Evolutionary conservation across 2,113 vertebrate genomes (phyloP).

Genomic region (Okapia johnstoni): DNA sequence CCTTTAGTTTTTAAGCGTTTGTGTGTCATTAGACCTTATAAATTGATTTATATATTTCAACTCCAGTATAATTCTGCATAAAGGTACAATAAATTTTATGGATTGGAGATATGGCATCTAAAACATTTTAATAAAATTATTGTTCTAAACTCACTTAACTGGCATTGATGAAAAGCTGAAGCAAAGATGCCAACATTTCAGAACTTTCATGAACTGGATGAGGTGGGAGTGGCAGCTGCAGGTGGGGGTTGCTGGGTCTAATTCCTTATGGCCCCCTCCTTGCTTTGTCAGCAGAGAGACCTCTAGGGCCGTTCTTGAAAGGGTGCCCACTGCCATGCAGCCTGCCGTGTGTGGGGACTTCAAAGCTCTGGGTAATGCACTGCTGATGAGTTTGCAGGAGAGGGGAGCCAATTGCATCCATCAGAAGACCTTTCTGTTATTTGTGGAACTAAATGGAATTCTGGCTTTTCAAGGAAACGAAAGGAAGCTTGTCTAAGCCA

Average conservation of each 20-base stretch:
- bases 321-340: neutral
- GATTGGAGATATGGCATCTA: conserved; percentile 86
- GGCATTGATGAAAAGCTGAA: conserved; percentile 59
- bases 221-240: neutral
- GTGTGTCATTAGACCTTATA: conserved; percentile 88
- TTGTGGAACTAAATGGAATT: neutral
- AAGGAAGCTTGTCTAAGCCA: neutral
- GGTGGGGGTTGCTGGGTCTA: accelerated
- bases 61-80: conserved; percentile 85
- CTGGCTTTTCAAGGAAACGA: neutral
- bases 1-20: conserved; percentile 89
- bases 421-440: conserved; percentile 30
- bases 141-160: conserved; percentile 81
- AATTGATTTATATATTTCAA: conserved; percentile 88
- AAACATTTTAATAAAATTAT: conserved; percentile 88
- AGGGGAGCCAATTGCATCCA: neutral
- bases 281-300: neutral
- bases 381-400: neutral
- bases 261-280: neutral
- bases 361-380: neutral
- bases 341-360: neutral
- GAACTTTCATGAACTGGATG: neutral
- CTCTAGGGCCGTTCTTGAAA: neutral
- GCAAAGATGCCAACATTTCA: conserved; percentile 29
- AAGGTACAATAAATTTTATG: conserved; percentile 88